A percentile compares a stretch with the other conserved stretches of the same genome.
Evolutionary conservation across 1,140 invertebrate species (phyloP).

Genomic region (Aphis craccivora): DNA sequence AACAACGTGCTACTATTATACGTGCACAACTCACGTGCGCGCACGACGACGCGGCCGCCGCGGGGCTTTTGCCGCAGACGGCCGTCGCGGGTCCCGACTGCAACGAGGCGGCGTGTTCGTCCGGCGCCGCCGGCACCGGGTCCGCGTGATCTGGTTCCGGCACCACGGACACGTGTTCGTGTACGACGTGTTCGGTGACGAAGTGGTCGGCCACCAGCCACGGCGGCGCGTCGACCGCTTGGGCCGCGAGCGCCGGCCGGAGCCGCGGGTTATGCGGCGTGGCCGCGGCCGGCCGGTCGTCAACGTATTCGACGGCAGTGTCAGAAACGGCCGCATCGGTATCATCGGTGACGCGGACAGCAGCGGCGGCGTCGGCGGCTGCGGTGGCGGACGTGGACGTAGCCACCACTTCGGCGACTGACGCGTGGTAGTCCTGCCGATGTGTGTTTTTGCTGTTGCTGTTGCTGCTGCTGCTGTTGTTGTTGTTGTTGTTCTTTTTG

Average conservation of each 20-base stretch:
- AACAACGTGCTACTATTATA: constrained; percentile 13
- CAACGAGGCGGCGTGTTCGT: not conserved
- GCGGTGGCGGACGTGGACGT: too few relatives aligned
- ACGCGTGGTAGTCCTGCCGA: not conserved
- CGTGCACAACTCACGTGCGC: not conserved
- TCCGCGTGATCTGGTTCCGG: constrained; percentile 25
- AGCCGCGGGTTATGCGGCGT: not conserved
- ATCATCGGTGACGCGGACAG: too few relatives aligned
- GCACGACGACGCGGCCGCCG: not conserved
- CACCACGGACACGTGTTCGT: constrained; percentile 30
- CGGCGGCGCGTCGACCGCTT: not conserved
- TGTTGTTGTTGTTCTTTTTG: not conserved
- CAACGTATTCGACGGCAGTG: not conserved
- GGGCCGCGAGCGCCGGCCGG: not conserved
- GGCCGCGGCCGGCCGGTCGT: not conserved
- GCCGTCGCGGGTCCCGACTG: not conserved
- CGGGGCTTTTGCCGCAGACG: not conserved
- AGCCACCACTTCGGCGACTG: too few relatives aligned
- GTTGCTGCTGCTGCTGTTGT: not conserved
- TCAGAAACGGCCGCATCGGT: too few relatives aligned
- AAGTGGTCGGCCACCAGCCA: constrained; percentile 50
- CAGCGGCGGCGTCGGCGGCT: not conserved
- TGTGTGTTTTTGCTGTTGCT: not conserved
- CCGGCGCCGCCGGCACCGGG: not conserved
- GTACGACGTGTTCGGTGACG: constrained; percentile 26